phyloP scores from a whole-genome alignment of 2,888 invertebrate species.

The Chrysolina americana region DNA sequence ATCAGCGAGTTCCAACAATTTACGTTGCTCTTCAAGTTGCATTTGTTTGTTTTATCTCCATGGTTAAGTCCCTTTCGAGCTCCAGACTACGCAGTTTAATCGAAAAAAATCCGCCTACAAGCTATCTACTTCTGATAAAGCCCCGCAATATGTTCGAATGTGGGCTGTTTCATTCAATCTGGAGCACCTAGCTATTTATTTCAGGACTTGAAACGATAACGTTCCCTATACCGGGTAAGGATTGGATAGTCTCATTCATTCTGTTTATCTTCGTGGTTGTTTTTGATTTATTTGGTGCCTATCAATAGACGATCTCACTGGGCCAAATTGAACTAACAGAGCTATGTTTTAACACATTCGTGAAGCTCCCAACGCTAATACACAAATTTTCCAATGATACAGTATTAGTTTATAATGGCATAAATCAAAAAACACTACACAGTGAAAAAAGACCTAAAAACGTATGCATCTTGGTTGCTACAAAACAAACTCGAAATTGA shows the following conservation, averaged over 20 bases:
- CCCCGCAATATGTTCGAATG: slow-evolving; percentile 16
- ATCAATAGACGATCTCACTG: too few relatives aligned
- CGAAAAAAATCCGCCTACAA: slow-evolving; percentile 19
- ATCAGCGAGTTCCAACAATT: slow-evolving; percentile 7
- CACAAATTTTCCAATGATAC: too few relatives aligned
- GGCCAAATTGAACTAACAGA: too few relatives aligned
- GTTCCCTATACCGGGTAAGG: background rate
- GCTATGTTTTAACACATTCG: too few relatives aligned
- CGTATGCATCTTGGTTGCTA: too few relatives aligned
- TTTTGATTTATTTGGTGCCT: background rate
- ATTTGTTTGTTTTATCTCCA: slow-evolving; percentile 24
- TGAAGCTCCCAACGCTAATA: too few relatives aligned
- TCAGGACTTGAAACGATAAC: background rate
- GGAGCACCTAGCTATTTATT: background rate
- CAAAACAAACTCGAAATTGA: too few relatives aligned
- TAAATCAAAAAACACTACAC: too few relatives aligned
- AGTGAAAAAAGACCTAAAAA: too few relatives aligned
- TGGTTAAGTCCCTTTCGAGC: slow-evolving; percentile 10
- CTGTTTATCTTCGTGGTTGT: background rate
- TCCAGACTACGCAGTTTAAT: slow-evolving; percentile 8
- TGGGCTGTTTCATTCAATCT: slow-evolving; percentile 13
- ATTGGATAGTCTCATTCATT: background rate
- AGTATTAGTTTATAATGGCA: too few relatives aligned
- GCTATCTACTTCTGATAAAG: slow-evolving; percentile 5
- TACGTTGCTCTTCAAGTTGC: slow-evolving; percentile 16